Percentiles rank a stretch among this genome's conserved stretches.
phyloP scores from a whole-genome alignment of 2,888 invertebrate genomes.

The Lasioglossum malachurum region DNA sequence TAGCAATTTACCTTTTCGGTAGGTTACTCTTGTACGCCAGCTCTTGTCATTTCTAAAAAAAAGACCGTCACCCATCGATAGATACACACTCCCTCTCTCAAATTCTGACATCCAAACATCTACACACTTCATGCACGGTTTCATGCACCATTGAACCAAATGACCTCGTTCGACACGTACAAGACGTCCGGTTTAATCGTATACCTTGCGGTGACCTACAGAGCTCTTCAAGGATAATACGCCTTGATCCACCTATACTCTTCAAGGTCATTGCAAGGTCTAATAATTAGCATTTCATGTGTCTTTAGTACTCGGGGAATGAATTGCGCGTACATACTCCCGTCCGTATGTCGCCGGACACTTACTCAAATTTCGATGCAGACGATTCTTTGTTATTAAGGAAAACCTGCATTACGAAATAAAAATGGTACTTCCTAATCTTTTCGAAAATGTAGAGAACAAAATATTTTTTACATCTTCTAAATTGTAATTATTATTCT shows the following conservation, averaged over 20 bases:
- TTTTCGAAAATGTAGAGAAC: too few species aligned
- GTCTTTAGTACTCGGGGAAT: neutral
- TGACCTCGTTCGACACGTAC: neutral
- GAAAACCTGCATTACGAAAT: too few species aligned
- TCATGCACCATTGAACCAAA: neutral
- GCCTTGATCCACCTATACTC: neutral
- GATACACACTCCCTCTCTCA: neutral
- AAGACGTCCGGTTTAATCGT: neutral
- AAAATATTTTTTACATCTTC: too few species aligned
- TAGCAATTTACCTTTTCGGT: constrained; percentile 57
- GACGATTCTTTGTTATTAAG: too few species aligned
- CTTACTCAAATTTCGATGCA: too few species aligned
- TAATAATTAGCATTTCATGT: neutral
- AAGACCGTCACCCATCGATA: neutral
- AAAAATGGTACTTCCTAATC: too few species aligned
- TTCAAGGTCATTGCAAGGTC: neutral
- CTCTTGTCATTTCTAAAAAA: constrained; percentile 74
- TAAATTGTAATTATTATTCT: too few species aligned
- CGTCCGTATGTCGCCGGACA: too few species aligned
- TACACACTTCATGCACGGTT: neutral
- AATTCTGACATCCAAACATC: neutral
- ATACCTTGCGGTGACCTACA: neutral
- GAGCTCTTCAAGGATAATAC: neutral
- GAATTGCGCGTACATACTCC: neutral
- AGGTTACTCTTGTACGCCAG: constrained; percentile 62